A percentile compares a stretch with the other conserved stretches of the same genome.
These are phyloP conservation scores for Zaprionus capensis DNA, from an alignment of 1,140 invertebrate genomes.

Conservation along the genomic window DNA sequence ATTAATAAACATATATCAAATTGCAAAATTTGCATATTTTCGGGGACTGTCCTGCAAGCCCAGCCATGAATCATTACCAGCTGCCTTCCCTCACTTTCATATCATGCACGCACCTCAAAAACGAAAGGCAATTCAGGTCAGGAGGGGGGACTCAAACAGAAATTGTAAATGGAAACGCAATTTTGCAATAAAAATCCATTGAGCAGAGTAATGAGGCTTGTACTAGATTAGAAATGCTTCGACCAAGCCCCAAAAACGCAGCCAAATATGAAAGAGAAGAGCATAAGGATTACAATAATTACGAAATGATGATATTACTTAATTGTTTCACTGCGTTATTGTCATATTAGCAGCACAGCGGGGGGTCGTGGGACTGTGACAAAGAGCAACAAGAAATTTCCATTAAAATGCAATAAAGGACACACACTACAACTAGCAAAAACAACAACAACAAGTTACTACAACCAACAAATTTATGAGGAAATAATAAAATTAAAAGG, in stretches of 20 bases:
- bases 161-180: conserved; percentile 75
- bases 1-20: conserved; percentile 40
- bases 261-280: not conserved
- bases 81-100: not conserved
- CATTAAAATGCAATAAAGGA: conserved; percentile 80
- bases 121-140: conserved; percentile 28
- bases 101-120: conserved; percentile 27
- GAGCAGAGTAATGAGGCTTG: conserved; percentile 39
- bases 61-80: conserved; percentile 36
- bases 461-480: conserved; percentile 56
- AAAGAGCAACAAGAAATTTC: conserved; percentile 59
- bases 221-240: conserved; percentile 10
- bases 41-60: conserved; percentile 12
- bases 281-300: conserved; percentile 13
- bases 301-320: conserved; percentile 49
- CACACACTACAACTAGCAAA: conserved; percentile 19
- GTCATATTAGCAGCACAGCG: conserved; percentile 60
- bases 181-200: conserved; percentile 80
- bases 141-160: conserved; percentile 1
- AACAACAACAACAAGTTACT: conserved; percentile 29
- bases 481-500: conserved; percentile 79
- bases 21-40: conserved; percentile 52
- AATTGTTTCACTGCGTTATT: conserved; percentile 55
- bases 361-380: conserved; percentile 35
- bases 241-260: conserved; percentile 54